Base-by-base conservation (phyloP, 2,888 invertebrate genomes). In the Lydus trimaculatus region DNA sequence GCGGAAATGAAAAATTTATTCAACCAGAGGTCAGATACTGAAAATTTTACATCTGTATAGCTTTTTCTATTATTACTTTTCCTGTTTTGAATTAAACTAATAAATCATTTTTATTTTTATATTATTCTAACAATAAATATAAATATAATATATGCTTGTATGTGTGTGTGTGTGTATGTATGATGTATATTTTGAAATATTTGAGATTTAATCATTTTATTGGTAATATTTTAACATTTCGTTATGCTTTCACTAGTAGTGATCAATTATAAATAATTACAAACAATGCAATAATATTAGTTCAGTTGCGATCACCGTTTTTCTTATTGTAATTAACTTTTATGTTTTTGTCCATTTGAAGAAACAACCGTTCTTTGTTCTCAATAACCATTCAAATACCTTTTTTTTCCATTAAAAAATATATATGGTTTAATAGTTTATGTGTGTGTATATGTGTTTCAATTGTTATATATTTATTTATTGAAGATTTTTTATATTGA, bases 251-350 rank as follows among this genome's bases (percentile, higher is more conserved):
- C 70, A 70, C 70, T 70, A 64, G 52, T 61, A 64, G 66, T 64
- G 61, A 70, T 70, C 70, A 64, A 66, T 70, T 70, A 70, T 66
- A 70, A 70, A 65, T 70, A 70, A 70, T 70, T 64, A 66, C 66
- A 63, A 59, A 39, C 63, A 66, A 63, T 59, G 61, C 43, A 60
- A 25, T 69, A 59, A 59, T 63, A 63, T 65, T 65, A 59, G 63
- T 64, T 67, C 58, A 67, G 65, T 69, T 59, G 65, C 36, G 65
- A 43, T 59, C 65, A 56, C 31, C 60, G 59, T 65, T 65, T 69
- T 67, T 56, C 56, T 56, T 13, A 56, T 56, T 56, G 56, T 56
- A 28, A 56, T 56, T 28, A 56, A 56, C 56, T 56, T 56, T 56
- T 56, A 56, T n/a, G 23, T 56, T 28, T n/a, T 56, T 56, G 28